Evolutionary conservation across 2,113 vertebrate genomes (phyloP).

Genomic region (Lampris megalopsis): DNA sequence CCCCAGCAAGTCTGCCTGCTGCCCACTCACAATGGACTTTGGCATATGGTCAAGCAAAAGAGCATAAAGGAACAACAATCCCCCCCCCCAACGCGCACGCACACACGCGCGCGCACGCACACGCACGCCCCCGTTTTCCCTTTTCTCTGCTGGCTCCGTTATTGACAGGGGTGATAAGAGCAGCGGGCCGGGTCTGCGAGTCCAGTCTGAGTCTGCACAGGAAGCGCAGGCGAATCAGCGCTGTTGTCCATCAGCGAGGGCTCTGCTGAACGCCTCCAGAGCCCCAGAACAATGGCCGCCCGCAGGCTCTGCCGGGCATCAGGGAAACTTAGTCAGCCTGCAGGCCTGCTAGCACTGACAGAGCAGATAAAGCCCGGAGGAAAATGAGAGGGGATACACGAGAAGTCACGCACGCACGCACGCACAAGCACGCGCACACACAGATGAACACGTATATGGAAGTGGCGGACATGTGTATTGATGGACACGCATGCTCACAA

Average conservation of each 20-base stretch:
- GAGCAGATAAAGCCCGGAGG: slow-evolving; percentile 65
- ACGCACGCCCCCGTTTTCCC: slow-evolving; percentile 38
- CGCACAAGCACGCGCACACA: background rate
- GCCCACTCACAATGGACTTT: slow-evolving; percentile 25
- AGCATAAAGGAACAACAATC: slow-evolving; percentile 54
- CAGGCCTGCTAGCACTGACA: slow-evolving; percentile 60
- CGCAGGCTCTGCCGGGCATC: slow-evolving; percentile 39
- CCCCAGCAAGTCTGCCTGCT: slow-evolving; percentile 3
- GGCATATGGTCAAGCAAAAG: slow-evolving; percentile 46
- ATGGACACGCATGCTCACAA: slow-evolving; percentile 1
- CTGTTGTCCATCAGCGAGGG: slow-evolving; percentile 77
- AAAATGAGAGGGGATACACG: slow-evolving; percentile 49
- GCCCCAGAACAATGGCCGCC: slow-evolving; percentile 78
- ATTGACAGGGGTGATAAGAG: slow-evolving; percentile 75
- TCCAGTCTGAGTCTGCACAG: slow-evolving; percentile 80
- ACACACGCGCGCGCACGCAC: slow-evolving; percentile 52
- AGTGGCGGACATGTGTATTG: slow-evolving; percentile 8
- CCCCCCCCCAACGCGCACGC: slow-evolving; percentile 38
- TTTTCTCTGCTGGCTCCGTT: slow-evolving; percentile 56
- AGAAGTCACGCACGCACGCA: slow-evolving; percentile 13
- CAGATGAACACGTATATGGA: slow-evolving; percentile 21
- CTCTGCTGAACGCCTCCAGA: slow-evolving; percentile 65
- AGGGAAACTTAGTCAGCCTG: slow-evolving; percentile 66
- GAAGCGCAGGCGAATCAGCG: slow-evolving; percentile 77
- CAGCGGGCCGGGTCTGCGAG: slow-evolving; percentile 63